phyloP scores from a whole-genome alignment of 2,888 invertebrate genomes.

The Furcula furcula region DNA sequence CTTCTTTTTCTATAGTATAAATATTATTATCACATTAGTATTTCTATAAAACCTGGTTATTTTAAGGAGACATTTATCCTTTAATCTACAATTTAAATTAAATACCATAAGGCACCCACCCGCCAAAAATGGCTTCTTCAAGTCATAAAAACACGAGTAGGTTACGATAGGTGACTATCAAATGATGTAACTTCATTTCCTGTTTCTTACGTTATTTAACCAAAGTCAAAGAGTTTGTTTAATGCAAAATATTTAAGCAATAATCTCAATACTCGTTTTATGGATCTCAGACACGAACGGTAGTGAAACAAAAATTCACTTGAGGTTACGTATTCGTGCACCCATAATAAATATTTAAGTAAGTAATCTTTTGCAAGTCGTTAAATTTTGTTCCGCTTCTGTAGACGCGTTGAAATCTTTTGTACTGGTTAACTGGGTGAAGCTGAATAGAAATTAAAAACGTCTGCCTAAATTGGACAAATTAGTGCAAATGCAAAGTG shows the following conservation, averaged over 20 bases:
- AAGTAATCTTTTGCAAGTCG: slow-evolving; percentile 13
- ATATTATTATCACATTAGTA: no score
- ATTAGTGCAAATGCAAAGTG: no score
- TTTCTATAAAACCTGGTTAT: no score
- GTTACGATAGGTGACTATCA: neutral
- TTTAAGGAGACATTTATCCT: no score
- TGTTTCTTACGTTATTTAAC: slow-evolving; percentile 21
- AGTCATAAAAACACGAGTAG: slow-evolving; percentile 3
- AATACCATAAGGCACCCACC: neutral
- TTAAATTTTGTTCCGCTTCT: neutral
- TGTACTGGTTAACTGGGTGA: no score
- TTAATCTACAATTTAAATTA: neutral
- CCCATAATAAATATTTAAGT: slow-evolving; percentile 15
- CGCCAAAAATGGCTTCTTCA: slow-evolving; percentile 10
- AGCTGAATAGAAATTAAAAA: no score
- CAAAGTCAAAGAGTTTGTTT: slow-evolving; percentile 3
- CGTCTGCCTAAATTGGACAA: no score
- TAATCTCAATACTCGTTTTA: slow-evolving; percentile 9
- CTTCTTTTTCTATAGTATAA: no score
- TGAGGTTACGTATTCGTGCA: slow-evolving; percentile 18
- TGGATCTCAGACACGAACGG: slow-evolving; percentile 20
- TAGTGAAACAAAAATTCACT: slow-evolving; percentile 20
- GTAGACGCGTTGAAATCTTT: slow-evolving; percentile 1
- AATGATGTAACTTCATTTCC: slow-evolving; percentile 28
- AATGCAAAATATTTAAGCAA: slow-evolving; percentile 9